Percentiles rank a stretch among this genome's conserved stretches.
These are phyloP conservation scores for Ommatoiulus sabulosus DNA, from an alignment of 2,888 invertebrate genomes.

Conservation along the genomic window DNA sequence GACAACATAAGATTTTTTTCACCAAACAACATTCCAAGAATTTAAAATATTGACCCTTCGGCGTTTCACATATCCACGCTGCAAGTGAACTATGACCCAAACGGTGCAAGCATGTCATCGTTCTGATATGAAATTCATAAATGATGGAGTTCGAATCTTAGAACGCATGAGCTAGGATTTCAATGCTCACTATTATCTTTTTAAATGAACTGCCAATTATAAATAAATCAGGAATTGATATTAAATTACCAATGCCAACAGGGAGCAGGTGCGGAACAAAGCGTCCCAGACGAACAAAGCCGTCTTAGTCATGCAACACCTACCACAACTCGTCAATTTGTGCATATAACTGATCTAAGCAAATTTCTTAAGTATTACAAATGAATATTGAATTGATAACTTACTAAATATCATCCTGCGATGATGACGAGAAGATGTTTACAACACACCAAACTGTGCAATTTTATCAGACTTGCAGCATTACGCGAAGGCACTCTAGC, in stretches of 20 bases:
- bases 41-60: too few species aligned
- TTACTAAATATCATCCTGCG: background rate
- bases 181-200: too few species aligned
- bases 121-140: too few species aligned
- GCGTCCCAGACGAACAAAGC: background rate
- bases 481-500: background rate
- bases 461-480: conserved; percentile 5
- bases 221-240: too few species aligned
- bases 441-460: background rate
- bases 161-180: too few species aligned
- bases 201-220: too few species aligned
- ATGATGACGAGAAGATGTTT: background rate
- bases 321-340: background rate
- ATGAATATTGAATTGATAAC: background rate
- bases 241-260: background rate
- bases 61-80: too few species aligned
- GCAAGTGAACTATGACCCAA: too few species aligned
- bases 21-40: too few species aligned
- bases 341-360: background rate
- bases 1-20: too few species aligned
- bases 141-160: too few species aligned
- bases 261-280: conserved; percentile 14
- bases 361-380: background rate
- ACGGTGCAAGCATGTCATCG: too few species aligned
- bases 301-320: background rate